Percentiles rank a stretch among this genome's conserved stretches.
Conservation (phyloP, 2,888 invertebrate species). For the Agrochola lychnidis region DNA sequence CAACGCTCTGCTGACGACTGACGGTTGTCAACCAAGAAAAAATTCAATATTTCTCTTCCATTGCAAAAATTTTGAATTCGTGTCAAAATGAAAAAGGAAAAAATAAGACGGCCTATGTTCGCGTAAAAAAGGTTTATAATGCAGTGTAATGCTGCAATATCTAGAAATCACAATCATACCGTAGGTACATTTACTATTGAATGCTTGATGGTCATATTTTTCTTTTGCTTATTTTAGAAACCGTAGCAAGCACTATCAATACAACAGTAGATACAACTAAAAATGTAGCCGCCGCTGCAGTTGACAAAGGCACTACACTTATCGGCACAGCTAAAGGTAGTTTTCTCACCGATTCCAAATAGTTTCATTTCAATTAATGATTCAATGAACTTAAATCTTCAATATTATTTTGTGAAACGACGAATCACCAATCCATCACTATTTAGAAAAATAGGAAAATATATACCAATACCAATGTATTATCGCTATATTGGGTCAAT, state of each 20-base stretch:
- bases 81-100: too few species aligned
- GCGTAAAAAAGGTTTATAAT: too few species aligned
- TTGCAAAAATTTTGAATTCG: too few species aligned
- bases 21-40: too few species aligned
- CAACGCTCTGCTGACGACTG: too few species aligned
- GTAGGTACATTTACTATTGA: background rate
- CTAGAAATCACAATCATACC: background rate
- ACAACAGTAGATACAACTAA: slow-evolving; percentile 77
- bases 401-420: background rate
- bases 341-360: background rate
- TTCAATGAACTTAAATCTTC: background rate
- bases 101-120: too few species aligned
- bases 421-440: background rate
- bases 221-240: slow-evolving; percentile 67
- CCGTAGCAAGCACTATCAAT: slow-evolving; percentile 71
- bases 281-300: slow-evolving; percentile 73
- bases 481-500: background rate
- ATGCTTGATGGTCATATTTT: background rate
- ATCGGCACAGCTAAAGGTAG: slow-evolving; percentile 72
- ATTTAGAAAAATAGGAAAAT: slow-evolving; percentile 12
- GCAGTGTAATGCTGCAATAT: too few species aligned
- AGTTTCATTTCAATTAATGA: background rate
- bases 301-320: slow-evolving; percentile 73
- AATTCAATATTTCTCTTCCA: too few species aligned
- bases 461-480: background rate